Evolutionary conservation across 2,797 vertebrate genomes (phyloP).

Genomic region (Sebastes hubbsi): DNA sequence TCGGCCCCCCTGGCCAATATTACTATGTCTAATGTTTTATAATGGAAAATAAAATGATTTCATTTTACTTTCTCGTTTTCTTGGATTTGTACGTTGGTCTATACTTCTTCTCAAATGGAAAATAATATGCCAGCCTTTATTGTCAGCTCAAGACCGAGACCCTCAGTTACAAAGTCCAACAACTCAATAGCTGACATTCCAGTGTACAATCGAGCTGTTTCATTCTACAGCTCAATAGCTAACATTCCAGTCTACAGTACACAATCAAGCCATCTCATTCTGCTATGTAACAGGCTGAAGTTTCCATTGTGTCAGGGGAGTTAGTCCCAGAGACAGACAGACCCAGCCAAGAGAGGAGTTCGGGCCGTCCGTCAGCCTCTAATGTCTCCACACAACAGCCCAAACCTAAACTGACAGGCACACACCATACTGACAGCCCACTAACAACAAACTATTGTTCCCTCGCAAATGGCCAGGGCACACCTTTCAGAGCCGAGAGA

Average conservation of each 20-base stretch:
- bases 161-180: neutral
- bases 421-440: conserved; percentile 73
- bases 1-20: neutral
- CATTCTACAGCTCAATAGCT: conserved; percentile 37
- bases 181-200: conserved; percentile 47
- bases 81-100: neutral
- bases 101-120: neutral
- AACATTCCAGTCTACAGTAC: conserved; percentile 54
- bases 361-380: conserved; percentile 70
- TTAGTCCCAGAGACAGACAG: conserved; percentile 55
- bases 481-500: conserved; percentile 50
- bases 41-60: too few relatives aligned
- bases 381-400: conserved; percentile 67
- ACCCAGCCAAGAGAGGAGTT: conserved; percentile 74
- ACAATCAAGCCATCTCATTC: conserved; percentile 64
- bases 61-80: neutral
- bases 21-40: neutral
- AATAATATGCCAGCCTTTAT: neutral
- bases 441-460: conserved; percentile 77
- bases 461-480: conserved; percentile 49
- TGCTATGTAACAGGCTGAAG: conserved; percentile 46
- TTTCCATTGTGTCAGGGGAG: conserved; percentile 58
- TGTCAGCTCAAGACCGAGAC: neutral
- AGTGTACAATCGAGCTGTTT: conserved; percentile 39
- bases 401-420: conserved; percentile 74